Percentiles rank a stretch among this genome's conserved stretches.
Conservation (phyloP, 2,888 invertebrate species). For the Tiliacea aurago region DNA sequence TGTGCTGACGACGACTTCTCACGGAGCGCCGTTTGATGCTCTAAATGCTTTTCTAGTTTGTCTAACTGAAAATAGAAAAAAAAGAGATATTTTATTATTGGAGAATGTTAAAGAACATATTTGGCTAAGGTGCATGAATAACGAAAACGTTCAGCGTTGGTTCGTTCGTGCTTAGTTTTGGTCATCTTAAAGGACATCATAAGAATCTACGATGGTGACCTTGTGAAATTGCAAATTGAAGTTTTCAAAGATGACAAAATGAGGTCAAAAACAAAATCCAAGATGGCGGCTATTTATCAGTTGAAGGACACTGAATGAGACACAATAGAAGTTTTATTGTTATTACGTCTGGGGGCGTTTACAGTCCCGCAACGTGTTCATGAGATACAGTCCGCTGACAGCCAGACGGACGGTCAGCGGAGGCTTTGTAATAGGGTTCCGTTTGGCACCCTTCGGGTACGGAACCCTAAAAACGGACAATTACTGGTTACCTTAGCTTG, state of each 20-base stretch:
- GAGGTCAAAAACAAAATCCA: background rate
- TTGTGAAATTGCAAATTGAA: background rate
- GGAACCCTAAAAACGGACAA: background rate
- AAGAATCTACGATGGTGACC: background rate
- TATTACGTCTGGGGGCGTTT: background rate
- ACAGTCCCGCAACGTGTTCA: background rate
- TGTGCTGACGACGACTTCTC: slow-evolving; percentile 66
- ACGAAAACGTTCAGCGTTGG: background rate
- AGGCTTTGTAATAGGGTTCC: no score
- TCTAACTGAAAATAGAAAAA: slow-evolving; percentile 76
- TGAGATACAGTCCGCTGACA: no score
- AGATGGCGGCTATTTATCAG: background rate
- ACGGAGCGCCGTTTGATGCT: slow-evolving; percentile 68
- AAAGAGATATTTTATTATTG: background rate
- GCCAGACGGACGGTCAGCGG: no score
- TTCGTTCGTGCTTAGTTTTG: background rate
- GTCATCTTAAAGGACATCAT: background rate
- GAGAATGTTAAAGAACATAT: background rate
- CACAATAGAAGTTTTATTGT: background rate
- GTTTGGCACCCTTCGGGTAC: no score
- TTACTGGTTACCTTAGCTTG: slow-evolving; percentile 73
- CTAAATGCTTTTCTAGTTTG: slow-evolving; percentile 80
- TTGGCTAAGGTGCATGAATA: no score
- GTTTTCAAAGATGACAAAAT: background rate
- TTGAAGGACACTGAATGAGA: background rate